Evolutionary conservation across 1,140 invertebrate species (phyloP), one percentile per base, ranked within the genome.

Genomic region (Papilio machaon): DNA sequence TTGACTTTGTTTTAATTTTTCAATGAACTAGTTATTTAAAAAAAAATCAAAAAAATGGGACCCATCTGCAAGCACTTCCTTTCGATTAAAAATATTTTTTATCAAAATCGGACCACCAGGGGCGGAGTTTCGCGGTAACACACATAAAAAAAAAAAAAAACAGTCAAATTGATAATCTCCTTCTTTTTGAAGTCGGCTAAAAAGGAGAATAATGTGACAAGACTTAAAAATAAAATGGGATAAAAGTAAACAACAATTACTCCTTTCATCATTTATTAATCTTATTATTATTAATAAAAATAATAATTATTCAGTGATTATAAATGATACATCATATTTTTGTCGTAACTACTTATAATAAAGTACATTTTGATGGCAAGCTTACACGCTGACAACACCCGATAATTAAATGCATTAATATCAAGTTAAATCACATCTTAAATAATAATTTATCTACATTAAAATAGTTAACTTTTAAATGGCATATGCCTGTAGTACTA

Each of bases 311-410:
- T 83, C 85, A 82, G 84, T 83, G 64, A 38, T 83, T 80, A 47
- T 78, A 30, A 49, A 76, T 80, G 73, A 86, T 87, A 85, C 79
- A 87, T 84, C 82, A 85, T 86, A 74, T 82, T 83, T 87, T 85
- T 85, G 85, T 87, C 82, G 86, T 88, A 85, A 83, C 82, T 87
- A 87, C 84, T 75, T 83, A 86, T 79, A 64, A 73, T 82, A 87
- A 87, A 86, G 73, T 90, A 90, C 85, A 89, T 85, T 85, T 83
- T 88, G 80, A 92, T 91, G 91, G 91, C 91, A 92, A 92, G 91
- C 91, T 75, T 60, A 82, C 80, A 84, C 84, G 84, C 80, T 82
- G 58, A 82, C 54, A 76, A 49, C 74, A 83, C 58, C 82, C 82
- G 38, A 83, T 79, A 86, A 86, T 84, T 90, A 90, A 90, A 90